Percentiles rank a stretch among this genome's conserved stretches.
Conservation (phyloP, 2,797 vertebrate genomes). For the Centroberyx gerrardi region DNA sequence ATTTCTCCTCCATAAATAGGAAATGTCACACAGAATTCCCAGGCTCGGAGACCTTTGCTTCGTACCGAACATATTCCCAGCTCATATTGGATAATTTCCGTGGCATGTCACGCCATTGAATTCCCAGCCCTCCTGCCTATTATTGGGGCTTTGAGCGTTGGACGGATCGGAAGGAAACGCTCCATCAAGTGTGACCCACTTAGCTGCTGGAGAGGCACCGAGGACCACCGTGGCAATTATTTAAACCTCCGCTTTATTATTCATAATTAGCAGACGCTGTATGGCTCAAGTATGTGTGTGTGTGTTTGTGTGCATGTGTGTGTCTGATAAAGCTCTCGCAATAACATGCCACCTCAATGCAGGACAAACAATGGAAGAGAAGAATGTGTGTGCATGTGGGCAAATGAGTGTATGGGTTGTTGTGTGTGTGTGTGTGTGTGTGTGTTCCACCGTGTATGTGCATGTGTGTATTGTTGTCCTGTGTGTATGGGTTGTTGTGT, state of each 20-base stretch:
- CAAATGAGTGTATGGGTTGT: constrained; percentile 2
- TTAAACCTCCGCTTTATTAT: constrained; percentile 83
- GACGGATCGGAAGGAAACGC: constrained; percentile 68
- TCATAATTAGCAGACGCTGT: constrained; percentile 81
- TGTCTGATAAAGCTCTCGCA: constrained; percentile 38
- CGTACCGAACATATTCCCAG: constrained; percentile 64
- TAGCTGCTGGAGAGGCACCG: constrained; percentile 81
- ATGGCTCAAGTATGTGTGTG: constrained; percentile 31
- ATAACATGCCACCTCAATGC: constrained; percentile 43
- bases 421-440: constrained; percentile 6
- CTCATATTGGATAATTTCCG: constrained; percentile 59
- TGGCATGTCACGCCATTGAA: constrained; percentile 57
- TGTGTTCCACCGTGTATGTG: neutral
- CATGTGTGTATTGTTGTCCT: neutral
- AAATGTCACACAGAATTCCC: constrained; percentile 62
- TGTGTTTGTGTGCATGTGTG: constrained; percentile 1
- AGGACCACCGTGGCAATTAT: constrained; percentile 81
- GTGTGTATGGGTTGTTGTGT: neutral
- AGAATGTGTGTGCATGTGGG: constrained; percentile 30
- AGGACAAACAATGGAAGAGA: constrained; percentile 47
- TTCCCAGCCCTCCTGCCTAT: constrained; percentile 56
- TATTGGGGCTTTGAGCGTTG: constrained; percentile 63
- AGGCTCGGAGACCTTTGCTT: constrained; percentile 53
- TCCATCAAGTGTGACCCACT: constrained; percentile 84
- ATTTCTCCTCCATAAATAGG: constrained; percentile 49